Evolutionary conservation across 1,140 invertebrate species (phyloP).

Genomic region (Diachasmimorpha longicaudata): DNA sequence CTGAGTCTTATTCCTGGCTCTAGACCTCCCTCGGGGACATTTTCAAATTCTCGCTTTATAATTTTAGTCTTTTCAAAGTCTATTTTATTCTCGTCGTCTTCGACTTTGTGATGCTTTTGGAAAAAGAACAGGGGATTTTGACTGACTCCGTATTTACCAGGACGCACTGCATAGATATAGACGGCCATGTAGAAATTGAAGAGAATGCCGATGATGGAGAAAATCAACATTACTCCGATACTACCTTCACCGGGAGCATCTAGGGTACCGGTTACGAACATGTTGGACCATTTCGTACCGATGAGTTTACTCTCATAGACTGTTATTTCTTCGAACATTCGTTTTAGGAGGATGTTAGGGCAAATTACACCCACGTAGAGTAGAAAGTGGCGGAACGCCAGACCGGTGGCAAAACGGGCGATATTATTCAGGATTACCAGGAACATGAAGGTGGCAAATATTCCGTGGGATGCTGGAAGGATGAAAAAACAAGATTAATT

Average conservation of each 20-base stretch:
- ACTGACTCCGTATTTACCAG: slow-evolving; percentile 64
- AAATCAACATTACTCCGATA: slow-evolving; percentile 42
- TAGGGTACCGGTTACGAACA: slow-evolving; percentile 31
- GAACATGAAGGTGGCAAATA: slow-evolving; percentile 26
- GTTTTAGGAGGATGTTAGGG: slow-evolving; percentile 38
- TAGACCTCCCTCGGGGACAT: slow-evolving; percentile 32
- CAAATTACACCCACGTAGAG: slow-evolving; percentile 39
- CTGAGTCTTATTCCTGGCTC: slow-evolving; percentile 55
- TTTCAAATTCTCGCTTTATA: slow-evolving; percentile 49
- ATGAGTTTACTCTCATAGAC: slow-evolving; percentile 36
- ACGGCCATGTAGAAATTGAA: slow-evolving; percentile 40
- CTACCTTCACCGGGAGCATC: slow-evolving; percentile 28
- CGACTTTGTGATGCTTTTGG: slow-evolving; percentile 51
- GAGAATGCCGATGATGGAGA: slow-evolving; percentile 38
- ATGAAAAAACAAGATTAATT: neutral
- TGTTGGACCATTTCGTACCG: slow-evolving; percentile 41
- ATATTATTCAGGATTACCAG: slow-evolving; percentile 22
- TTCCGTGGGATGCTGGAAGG: slow-evolving; percentile 23
- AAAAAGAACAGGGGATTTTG: slow-evolving; percentile 65
- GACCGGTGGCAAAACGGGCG: slow-evolving; percentile 9
- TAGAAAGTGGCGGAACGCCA: slow-evolving; percentile 6
- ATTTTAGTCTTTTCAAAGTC: slow-evolving; percentile 37
- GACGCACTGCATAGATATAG: slow-evolving; percentile 65
- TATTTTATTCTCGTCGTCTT: slow-evolving; percentile 35
- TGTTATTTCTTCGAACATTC: slow-evolving; percentile 42